Percentiles rank a stretch among this genome's conserved stretches.
These are phyloP conservation scores for Spilarctia lutea DNA, from an alignment of 2,888 invertebrate species.

Conservation along the genomic window DNA sequence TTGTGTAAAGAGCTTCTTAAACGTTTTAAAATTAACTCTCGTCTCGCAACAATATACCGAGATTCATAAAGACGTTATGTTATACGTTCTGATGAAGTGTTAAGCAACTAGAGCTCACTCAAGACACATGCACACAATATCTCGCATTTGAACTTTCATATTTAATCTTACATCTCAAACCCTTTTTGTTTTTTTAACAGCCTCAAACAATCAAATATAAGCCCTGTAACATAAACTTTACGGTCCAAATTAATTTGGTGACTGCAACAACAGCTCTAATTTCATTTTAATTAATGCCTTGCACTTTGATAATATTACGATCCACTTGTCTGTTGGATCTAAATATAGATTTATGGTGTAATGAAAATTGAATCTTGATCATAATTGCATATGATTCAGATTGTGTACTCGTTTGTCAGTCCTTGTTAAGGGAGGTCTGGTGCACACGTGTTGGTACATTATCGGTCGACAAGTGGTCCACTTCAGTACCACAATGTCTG, in stretches of 20 bases:
- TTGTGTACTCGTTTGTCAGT: constrained; percentile 27
- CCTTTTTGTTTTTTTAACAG: constrained; percentile 36
- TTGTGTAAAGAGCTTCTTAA: too few relatives aligned
- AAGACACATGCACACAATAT: constrained; percentile 42
- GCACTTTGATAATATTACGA: constrained; percentile 59
- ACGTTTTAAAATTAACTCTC: background rate
- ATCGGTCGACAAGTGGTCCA: constrained; percentile 39
- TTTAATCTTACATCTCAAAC: constrained; percentile 36
- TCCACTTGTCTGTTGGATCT: constrained; percentile 60
- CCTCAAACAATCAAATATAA: constrained; percentile 23
- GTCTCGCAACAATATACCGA: background rate
- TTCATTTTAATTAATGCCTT: constrained; percentile 62
- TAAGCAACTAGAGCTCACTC: constrained; percentile 27
- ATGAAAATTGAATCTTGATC: constrained; percentile 37
- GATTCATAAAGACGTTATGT: constrained; percentile 18
- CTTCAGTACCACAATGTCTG: constrained; percentile 26
- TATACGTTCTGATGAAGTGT: constrained; percentile 20
- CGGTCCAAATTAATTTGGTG: constrained; percentile 26
- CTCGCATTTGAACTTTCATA: constrained; percentile 28
- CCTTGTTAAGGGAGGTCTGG: constrained; percentile 42
- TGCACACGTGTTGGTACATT: constrained; percentile 36
- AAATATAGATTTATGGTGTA: constrained; percentile 37
- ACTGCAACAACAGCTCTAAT: constrained; percentile 44
- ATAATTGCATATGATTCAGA: constrained; percentile 30
- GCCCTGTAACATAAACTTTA: background rate